Evolutionary conservation across 2,888 invertebrate species (phyloP), one percentile per base, ranked within the genome.

Genomic region (Hydroisotoma schaefferi): DNA sequence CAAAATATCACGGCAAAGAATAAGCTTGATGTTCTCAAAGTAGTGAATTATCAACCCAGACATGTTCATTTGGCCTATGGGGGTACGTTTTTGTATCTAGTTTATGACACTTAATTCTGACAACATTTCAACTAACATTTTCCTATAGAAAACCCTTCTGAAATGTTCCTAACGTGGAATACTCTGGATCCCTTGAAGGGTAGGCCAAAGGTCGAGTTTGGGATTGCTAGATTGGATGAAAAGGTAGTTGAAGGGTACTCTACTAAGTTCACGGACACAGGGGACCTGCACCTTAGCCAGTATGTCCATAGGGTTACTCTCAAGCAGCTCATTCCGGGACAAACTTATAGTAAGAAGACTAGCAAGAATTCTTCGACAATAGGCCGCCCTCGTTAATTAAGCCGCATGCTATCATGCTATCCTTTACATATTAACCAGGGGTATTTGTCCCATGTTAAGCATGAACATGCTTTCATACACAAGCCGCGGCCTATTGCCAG

Each of bases 161-260:
- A 71, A 44, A 71, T 71, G 67, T 47, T 63, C 26, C 53, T 71
- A 2, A 71, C 71, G 23, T 71, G 71, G 71, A 70, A 65, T 29
- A 71, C 71, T 5, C 10, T 69, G 15, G 52, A 67, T 43, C 43
- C 68, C 20, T 57, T 53, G 10, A 27, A 26, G n/a, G n/a, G n/a
- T n/a, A 44, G 59, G 1, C 26, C 59, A 8, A 20, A 60, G 3
- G 72, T 72, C 2, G 70, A 72, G 48, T 70, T 49, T 59, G 70
- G 72, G 27, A 38, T 27, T 6, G 3, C n/a, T 2, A n/a, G 27
- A 28, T 3, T 61, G 2, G 37, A 51, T n/a, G 63, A 69, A 27
- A 25, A 55, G 8, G 8, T 6, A 12, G 62, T 23, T 0, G 47
- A 25, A 8, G 69, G 70, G 4, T 12, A 23, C 10, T 37, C 55